phyloP scores from a whole-genome alignment of 1,140 invertebrate genomes.

The Oryctes rhinoceros region DNA sequence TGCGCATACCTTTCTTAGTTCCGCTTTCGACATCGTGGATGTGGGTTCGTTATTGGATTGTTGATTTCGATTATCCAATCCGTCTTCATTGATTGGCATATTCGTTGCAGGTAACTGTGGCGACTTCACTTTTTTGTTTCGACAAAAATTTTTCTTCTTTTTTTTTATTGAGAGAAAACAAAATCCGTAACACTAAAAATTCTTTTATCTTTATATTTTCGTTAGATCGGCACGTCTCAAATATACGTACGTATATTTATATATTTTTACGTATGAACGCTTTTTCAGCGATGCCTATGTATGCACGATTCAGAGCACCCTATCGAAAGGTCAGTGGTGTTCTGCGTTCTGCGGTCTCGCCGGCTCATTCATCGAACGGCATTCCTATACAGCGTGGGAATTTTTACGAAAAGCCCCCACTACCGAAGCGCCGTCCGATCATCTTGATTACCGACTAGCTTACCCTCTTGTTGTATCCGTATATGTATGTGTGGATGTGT shows the following conservation, averaged over 20 bases:
- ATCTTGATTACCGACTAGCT: slow-evolving; percentile 25
- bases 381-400: slow-evolving; percentile 46
- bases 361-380: slow-evolving; percentile 33
- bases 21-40: slow-evolving; percentile 58
- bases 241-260: background rate
- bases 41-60: slow-evolving; percentile 48
- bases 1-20: slow-evolving; percentile 55
- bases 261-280: background rate
- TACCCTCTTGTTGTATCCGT: background rate
- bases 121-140: no score
- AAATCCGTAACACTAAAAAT: no score
- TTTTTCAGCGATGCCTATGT: no score
- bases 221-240: no score
- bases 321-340: slow-evolving; percentile 41
- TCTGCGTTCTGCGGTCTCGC: slow-evolving; percentile 8
- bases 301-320: background rate
- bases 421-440: slow-evolving; percentile 15
- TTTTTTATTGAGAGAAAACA: no score
- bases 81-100: slow-evolving; percentile 60
- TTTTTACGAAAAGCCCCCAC: slow-evolving; percentile 42
- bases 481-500: background rate
- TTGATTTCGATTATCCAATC: slow-evolving; percentile 48
- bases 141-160: no score
- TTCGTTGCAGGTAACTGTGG: background rate
- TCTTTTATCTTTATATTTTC: no score